phyloP scores from a whole-genome alignment of 2,113 vertebrate genomes.

The Chionis minor region DNA sequence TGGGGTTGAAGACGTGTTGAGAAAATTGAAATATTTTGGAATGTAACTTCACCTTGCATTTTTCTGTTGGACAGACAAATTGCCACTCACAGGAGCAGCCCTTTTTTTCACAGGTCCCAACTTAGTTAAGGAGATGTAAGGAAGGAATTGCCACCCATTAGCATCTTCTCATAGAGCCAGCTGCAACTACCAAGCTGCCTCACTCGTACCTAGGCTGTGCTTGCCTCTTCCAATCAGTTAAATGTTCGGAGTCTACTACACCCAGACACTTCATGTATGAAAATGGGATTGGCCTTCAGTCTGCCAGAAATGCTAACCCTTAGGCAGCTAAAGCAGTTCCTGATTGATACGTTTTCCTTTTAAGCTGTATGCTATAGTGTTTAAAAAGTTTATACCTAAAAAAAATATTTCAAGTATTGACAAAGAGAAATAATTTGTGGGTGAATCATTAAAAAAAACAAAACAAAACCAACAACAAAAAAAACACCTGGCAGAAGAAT shows the following conservation, averaged over 20 bases:
- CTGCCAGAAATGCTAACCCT: not conserved
- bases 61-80: not conserved
- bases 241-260: rapidly evolving
- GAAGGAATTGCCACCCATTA: not conserved
- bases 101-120: not conserved
- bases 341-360: not conserved
- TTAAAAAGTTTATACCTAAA: not conserved
- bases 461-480: no score
- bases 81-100: not conserved
- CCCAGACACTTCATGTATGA: not conserved
- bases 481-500: not conserved
- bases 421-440: not conserved
- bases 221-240: not conserved
- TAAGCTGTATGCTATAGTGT: not conserved
- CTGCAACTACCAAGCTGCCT: not conserved
- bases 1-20: not conserved
- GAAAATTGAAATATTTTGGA: not conserved
- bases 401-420: not conserved
- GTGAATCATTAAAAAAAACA: not conserved
- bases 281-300: not conserved
- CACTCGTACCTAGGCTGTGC: not conserved
- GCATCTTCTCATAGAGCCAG: not conserved
- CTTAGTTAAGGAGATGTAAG: not conserved
- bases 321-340: not conserved
- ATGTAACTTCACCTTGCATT: not conserved